Evolutionary conservation across 2,888 invertebrate species (phyloP), one percentile per base, ranked within the genome.

Genomic region (Leptopilina myrica): DNA sequence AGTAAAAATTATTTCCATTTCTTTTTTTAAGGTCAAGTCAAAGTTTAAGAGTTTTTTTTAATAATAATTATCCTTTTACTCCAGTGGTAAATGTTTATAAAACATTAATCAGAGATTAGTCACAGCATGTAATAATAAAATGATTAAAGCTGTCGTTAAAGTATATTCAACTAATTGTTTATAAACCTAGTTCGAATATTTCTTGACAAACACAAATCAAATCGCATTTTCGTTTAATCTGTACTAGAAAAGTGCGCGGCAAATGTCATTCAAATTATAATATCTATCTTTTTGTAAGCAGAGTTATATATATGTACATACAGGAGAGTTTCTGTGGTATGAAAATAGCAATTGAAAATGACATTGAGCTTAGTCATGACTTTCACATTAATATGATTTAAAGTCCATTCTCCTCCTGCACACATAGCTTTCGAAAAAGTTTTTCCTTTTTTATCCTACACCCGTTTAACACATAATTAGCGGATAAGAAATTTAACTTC

Each of bases 341-440:
- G 12, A 49, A 33, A 62, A 69, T 53, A 73, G 53, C 73, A 56
- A 73, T 73, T 73, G 73, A 73, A 73, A 73, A 73, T 56, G 73
- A 73, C 73, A 56, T 56, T 73, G 53, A 56, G 56, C 33, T 56
- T 73, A 73, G 69, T 73, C 69, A 14, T 56, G 53, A 73, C 53
- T 73, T 73, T 73, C 69, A 56, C 69, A 33, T 33, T 53, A 73
- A 73, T 49, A 53, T 33, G 33, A 73, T 56, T n/a, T 56, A 56
- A 33, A 56, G 56, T 73, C 40, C 33, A 73, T 73, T n/a, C 33
- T 56, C 73, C 7, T 15, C 33, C 43, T 43, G 33, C 33, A 33
- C 33, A 33, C 3, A 33, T 33, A 3, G 33, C 81, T 83, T 83
- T 83, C 80, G 76, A 81, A 81, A 77, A 66, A 79, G 80, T 80